Evolutionary conservation across 2,888 invertebrate genomes (phyloP), one percentile per base, ranked within the genome.

Genomic region (Phyllotreta cruciferae): DNA sequence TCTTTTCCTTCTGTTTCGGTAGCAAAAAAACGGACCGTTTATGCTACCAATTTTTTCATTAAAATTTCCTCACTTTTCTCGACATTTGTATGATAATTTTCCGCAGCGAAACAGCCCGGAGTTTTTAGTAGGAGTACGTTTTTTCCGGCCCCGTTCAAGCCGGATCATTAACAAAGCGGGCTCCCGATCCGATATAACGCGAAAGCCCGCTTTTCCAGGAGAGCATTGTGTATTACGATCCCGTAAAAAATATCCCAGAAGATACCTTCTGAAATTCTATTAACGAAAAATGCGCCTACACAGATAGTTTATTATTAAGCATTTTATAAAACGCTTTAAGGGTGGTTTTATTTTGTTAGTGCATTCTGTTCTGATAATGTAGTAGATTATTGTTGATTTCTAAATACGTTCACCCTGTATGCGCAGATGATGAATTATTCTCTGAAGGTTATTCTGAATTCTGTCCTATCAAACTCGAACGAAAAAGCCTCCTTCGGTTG

Each of bases 61-160:
- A 7, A n/a, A 44, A 44, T 13, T 14, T 44, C 14, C 44, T 44
- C 14, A 47, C 14, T 9, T 47, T 47, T 47, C 24, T 5, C n/a
- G 8, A n/a, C n/a, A 47, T 47, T 47, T 24, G 34, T 9, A 14
- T 47, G 47, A 47, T 14, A 47, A 47, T 47, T 47, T 47, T 47
- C 6, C 34, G 9, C 34, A 3, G 47, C 14, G 34, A 5, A 14
- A 11, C 34, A 8, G 13, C 24, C 34, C 47, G 6, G 14, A 9
- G 8, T 47, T 44, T 14, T 6, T 13, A n/a, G 9, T 9, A 44
- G 24, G 24, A 44, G n/a, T 10, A 44, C 44, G 10, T 47, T 47
- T 47, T 47, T 47, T 14, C 47, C 14, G 14, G 34, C 4, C 13
- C 47, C 14, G 14, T 47, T 47, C 14, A 3, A 14, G 11, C 14